These are phyloP conservation scores for Corvus cornix DNA, from an alignment of 2,113 vertebrate species.

Conservation along the genomic window DNA sequence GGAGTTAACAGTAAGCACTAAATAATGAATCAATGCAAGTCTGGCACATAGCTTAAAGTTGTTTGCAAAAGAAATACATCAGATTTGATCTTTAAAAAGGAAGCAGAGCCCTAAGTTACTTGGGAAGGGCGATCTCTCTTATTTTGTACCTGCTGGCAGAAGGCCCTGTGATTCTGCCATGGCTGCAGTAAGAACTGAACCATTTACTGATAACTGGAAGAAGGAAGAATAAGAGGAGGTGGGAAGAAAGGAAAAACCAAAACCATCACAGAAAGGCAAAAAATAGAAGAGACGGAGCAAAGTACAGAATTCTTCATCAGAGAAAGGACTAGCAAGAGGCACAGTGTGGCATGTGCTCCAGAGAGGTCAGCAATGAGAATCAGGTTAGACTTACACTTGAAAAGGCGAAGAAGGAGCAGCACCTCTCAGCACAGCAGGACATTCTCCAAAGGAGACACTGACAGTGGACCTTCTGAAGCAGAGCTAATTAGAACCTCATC, in stretches of 20 bases:
- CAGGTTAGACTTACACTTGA: not conserved
- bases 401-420: not conserved
- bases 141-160: not conserved
- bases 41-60: not conserved
- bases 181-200: not conserved
- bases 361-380: not conserved
- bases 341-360: not conserved
- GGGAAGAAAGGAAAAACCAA: not conserved
- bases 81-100: not conserved
- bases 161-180: not conserved
- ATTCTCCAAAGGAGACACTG: not conserved
- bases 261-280: not conserved
- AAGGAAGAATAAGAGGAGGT: not conserved
- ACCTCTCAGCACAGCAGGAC: not conserved
- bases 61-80: not conserved
- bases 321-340: not conserved
- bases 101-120: not conserved
- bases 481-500: not conserved
- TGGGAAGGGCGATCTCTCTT: not conserved
- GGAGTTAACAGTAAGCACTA: not conserved
- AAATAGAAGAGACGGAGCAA: not conserved
- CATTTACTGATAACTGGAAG: not conserved
- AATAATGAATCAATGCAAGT: slow-evolving; percentile 9
- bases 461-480: not conserved
- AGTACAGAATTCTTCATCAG: not conserved